Evolutionary conservation across 2,797 vertebrate species (phyloP).

Genomic region (Phalanger gymnotis): DNA sequence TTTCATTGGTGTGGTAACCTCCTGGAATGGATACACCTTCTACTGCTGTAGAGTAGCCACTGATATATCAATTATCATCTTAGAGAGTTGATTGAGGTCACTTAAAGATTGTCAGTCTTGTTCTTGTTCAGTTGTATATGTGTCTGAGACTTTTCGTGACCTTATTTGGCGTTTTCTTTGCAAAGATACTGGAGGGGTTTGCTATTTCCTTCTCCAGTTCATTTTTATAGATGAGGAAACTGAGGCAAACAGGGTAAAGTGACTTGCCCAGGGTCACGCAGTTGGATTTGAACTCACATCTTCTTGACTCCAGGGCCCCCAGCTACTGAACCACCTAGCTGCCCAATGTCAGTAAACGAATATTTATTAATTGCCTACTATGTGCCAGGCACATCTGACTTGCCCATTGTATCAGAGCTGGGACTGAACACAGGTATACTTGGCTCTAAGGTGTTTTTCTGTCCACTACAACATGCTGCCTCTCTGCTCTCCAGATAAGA

Average conservation of each 20-base stretch:
- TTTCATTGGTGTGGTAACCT: not conserved
- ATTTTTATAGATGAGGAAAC: too few relatives aligned
- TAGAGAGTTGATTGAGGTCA: not conserved
- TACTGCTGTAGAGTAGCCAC: not conserved
- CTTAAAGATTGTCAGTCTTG: not conserved
- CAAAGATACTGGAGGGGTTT: too few relatives aligned
- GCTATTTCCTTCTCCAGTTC: too few relatives aligned
- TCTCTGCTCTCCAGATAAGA: not conserved
- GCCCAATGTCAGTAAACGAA: not conserved
- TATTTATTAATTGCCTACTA: not conserved
- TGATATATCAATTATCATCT: not conserved
- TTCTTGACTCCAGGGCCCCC: too few relatives aligned
- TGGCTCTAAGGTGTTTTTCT: not conserved
- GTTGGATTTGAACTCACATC: too few relatives aligned
- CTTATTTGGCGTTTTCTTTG: too few relatives aligned
- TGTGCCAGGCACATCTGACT: not conserved
- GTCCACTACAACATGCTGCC: not conserved
- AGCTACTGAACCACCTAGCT: not conserved
- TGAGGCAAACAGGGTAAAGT: too few relatives aligned
- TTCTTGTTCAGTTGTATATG: too few relatives aligned
- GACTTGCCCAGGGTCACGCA: too few relatives aligned
- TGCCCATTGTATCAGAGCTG: not conserved
- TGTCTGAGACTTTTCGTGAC: too few relatives aligned
- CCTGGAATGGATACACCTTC: not conserved
- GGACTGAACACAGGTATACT: not conserved